Percentiles rank a stretch among this genome's conserved stretches.
Evolutionary conservation across 2,797 vertebrate species (phyloP).

Genomic region (Rhinella marina): DNA sequence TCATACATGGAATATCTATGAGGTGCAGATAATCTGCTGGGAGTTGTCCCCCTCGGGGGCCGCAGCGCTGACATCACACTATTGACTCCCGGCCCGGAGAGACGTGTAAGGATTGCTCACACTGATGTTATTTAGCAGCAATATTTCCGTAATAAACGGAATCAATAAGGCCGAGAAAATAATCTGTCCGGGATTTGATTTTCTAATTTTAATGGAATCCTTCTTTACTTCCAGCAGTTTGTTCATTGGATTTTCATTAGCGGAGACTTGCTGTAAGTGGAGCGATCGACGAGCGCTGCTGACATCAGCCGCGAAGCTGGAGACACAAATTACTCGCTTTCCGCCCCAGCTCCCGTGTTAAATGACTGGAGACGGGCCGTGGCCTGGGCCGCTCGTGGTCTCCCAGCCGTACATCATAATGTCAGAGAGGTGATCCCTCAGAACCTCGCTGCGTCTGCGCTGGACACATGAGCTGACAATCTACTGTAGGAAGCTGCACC

Average conservation of each 20-base stretch:
- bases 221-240: conserved; percentile 75
- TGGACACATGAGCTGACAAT: background rate
- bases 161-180: conserved; percentile 75
- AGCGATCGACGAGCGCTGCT: conserved; percentile 74
- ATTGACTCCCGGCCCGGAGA: conserved; percentile 68
- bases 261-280: conserved; percentile 72
- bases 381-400: too few species aligned
- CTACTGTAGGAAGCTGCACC: too few species aligned
- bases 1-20: background rate
- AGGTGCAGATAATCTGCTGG: background rate
- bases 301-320: conserved; percentile 69
- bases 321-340: conserved; percentile 56
- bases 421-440: too few species aligned
- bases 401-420: too few species aligned
- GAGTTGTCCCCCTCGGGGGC: background rate
- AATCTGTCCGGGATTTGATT: conserved; percentile 75
- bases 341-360: conserved; percentile 35
- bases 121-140: conserved; percentile 78
- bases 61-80: conserved; percentile 53
- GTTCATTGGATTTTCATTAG: conserved; percentile 75
- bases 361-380: conserved; percentile 4
- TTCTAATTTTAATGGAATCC: conserved; percentile 78
- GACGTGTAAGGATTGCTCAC: conserved; percentile 75
- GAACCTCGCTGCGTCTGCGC: too few species aligned
- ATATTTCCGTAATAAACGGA: conserved; percentile 77